Base-by-base conservation (phyloP, 1,140 invertebrate species). In the Adoxophyes honmai region DNA sequence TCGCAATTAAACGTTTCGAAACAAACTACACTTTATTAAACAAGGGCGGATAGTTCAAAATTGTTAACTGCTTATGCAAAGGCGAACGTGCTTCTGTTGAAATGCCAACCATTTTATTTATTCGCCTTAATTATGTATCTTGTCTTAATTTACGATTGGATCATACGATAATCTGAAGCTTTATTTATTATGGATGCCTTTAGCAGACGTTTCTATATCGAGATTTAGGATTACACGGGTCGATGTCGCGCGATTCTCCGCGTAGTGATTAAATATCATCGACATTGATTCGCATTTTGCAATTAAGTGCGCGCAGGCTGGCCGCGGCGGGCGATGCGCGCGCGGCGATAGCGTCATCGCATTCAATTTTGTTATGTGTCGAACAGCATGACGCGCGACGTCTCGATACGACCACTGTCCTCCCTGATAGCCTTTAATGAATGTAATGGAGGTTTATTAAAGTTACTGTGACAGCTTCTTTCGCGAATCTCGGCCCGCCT, bases 141-240 rank as follows among this genome's bases (percentile, higher is more conserved):
- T 88, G 86, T 88, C 83, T 87, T 88, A 88, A 88, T 88, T 88
- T 88, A 88, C 86, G 86, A 88, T 88, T 86, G 82, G 81, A 88
- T 88, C 86, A 88, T 86, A 88, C 75, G 86, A 87, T 88, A 88
- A 88, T 88, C 86, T 83, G 81, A 75, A 85, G 73, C 70, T 71
- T 81, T 85, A 88, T 86, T 88, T 87, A 88, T 87, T 86, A 75
- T 75, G 77, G 78, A 83, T 88, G 81, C 79, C 78, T 83, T 85
- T 86, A 75, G 77, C 72, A 76, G 72, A 73, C 68, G 78, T 82
- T 81, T 84, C 79, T 82, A 88, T 88, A 86, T 86, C 74, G 73
- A 88, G 86, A 86, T 86, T 86, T 86, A 86, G 81, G 78, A 84
- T 82, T 81, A 78, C 75, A 55, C 64, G 58, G 72, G 71, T 83